Percentiles rank a stretch among this genome's conserved stretches.
Evolutionary conservation across 92 coral and sea anemone species (phyloP).

Genomic region (Siderastrea siderea): DNA sequence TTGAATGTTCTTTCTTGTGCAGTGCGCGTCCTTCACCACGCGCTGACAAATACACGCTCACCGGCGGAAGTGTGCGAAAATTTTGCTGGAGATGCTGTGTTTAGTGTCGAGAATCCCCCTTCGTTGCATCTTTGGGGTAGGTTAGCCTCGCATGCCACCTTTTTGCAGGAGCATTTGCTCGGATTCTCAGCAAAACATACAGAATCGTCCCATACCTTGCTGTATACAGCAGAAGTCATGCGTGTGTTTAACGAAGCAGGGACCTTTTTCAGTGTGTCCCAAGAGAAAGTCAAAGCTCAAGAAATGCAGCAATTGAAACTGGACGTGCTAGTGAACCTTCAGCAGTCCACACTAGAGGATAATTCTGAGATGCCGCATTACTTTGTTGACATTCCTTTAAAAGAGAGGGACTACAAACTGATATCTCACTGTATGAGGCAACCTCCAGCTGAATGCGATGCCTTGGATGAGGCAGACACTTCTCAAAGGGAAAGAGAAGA

Average conservation of each 20-base stretch:
- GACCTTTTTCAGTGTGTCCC: conserved; percentile 72
- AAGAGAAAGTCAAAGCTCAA: conserved; percentile 71
- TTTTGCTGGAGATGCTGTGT: conserved; percentile 69
- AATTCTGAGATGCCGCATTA: conserved; percentile 27
- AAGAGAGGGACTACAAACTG: conserved; percentile 54
- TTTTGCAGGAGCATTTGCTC: conserved; percentile 70
- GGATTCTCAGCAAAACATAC: neutral
- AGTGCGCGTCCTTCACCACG: conserved; percentile 46
- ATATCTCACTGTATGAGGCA: conserved; percentile 76
- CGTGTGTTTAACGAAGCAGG: conserved; percentile 75
- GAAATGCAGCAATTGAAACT: conserved; percentile 68
- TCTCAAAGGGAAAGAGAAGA: neutral
- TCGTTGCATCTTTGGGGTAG: conserved; percentile 80
- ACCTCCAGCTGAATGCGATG: neutral
- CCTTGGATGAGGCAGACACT: neutral
- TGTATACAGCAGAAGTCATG: conserved; percentile 66
- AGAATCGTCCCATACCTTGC: conserved; percentile 5
- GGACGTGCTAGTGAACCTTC: conserved; percentile 46
- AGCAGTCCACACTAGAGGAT: conserved; percentile 28
- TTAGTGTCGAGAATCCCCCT: conserved; percentile 66
- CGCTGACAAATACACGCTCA: no score
- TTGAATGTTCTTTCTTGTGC: conserved; percentile 57
- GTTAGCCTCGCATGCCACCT: conserved; percentile 67
- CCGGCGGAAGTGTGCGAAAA: conserved; percentile 48
- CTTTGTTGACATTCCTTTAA: conserved; percentile 68